Conservation (phyloP, 2,113 vertebrate genomes). For the Balaeniceps rex region DNA sequence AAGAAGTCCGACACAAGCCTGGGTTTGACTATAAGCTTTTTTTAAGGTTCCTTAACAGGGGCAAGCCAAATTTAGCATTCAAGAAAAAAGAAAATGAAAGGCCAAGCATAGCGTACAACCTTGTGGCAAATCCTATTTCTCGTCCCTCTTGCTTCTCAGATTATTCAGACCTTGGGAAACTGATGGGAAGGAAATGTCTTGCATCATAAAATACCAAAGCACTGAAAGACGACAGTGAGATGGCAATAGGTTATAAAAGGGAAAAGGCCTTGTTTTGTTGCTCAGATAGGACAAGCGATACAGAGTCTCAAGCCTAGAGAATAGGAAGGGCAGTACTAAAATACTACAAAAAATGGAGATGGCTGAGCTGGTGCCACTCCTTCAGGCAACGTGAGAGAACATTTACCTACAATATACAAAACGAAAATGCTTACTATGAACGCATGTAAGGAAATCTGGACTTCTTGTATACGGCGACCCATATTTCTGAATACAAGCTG, state of each 20-base stretch:
- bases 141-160: not conserved
- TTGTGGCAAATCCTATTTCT: not conserved
- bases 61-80: not conserved
- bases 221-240: not conserved
- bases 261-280: not conserved
- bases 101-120: not conserved
- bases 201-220: not conserved
- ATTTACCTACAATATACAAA: not conserved
- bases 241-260: not conserved
- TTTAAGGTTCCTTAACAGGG: not conserved
- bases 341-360: not conserved
- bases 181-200: not conserved
- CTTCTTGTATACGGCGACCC: slow-evolving; percentile 78
- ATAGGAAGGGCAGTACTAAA: not conserved
- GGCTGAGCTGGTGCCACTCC: not conserved
- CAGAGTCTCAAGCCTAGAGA: not conserved
- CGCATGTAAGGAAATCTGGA: slow-evolving; percentile 85
- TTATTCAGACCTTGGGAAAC: not conserved
- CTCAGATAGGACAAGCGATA: not conserved
- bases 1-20: not conserved
- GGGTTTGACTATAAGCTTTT: not conserved
- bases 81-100: not conserved
- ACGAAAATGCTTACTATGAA: slow-evolving; percentile 86
- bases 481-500: slow-evolving; percentile 84
- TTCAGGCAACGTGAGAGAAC: not conserved